These are phyloP conservation scores for Tethea ocularis DNA, from an alignment of 2,888 invertebrate species.

Conservation along the genomic window DNA sequence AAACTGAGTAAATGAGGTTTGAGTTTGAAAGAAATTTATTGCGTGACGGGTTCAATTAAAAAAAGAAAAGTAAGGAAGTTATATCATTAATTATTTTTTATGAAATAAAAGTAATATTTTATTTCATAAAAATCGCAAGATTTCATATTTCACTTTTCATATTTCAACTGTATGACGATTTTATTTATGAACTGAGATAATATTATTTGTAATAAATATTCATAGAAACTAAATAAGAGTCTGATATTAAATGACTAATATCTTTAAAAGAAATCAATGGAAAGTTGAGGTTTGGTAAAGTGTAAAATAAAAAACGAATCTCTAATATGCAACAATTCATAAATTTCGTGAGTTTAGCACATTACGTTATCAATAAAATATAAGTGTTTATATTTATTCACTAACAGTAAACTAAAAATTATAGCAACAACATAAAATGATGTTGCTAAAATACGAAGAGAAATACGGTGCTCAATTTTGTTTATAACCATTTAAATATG, in stretches of 20 bases:
- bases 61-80: neutral
- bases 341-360: neutral
- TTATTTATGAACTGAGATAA: neutral
- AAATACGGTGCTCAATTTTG: constrained; percentile 25
- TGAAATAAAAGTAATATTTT: too few relatives aligned
- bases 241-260: neutral
- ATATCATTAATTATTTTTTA: neutral
- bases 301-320: neutral
- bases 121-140: too few relatives aligned
- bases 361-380: constrained; percentile 5
- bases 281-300: neutral
- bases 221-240: neutral
- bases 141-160: too few relatives aligned
- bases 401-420: constrained; percentile 40
- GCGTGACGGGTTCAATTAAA: neutral
- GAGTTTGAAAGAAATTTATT: neutral
- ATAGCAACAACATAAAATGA: constrained; percentile 32
- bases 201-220: neutral
- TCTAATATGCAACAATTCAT: neutral
- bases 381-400: constrained; percentile 10
- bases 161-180: neutral
- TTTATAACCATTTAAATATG: constrained; percentile 44
- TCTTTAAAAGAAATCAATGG: neutral
- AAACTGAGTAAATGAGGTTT: too few relatives aligned
- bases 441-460: constrained; percentile 20